Base-by-base conservation (phyloP, 1,140 invertebrate genomes). In the Pantala flavescens region DNA sequence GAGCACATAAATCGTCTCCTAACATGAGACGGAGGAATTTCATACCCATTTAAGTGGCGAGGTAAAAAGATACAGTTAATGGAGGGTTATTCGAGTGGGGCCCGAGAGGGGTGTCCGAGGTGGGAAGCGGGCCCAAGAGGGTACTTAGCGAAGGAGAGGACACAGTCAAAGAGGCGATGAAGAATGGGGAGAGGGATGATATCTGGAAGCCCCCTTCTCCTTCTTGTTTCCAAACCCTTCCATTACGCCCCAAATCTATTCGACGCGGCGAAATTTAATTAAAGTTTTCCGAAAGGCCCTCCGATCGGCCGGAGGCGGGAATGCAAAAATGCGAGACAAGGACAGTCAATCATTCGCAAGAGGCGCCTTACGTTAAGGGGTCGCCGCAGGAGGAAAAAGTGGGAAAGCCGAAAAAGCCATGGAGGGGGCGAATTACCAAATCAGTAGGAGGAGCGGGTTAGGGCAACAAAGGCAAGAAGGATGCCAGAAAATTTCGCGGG, bases 51-150 rank as follows among this genome's bases (percentile, higher is more conserved):
- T 63, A 63, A 63, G 49, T 63, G 49, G 49, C 49, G 49, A 63
- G 49, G 49, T 63, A 63, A 63, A 63, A 63, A 63, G 49, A 63
- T 63, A 63, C 49, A 63, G 49, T 63, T 63, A 63, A 63, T 63
- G 49, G 49, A 63, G 49, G n/a, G 49, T 63, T 63, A 63, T 63
- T 63, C 49, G 3, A 12, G 49, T 63, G 12, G 49, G n/a, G 49
- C 43, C 10, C 10, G 12, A 21, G 49, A 63, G 49, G 49, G 3
- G 49, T 2, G 49, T 63, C 49, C 16, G 49, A 63, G 12, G 49
- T 19, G 49, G 49, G 49, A 3, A 12, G 49, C 3, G 49, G n/a
- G 49, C n/a, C 12, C 16, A 14, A 21, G 49, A 63, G 49, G 49
- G 16, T 63, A 63, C 16, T 63, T 63, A 63, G 49, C 12, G 49